These are phyloP conservation scores for Buathra laborator DNA, from an alignment of 2,888 invertebrate species.

Conservation along the genomic window DNA sequence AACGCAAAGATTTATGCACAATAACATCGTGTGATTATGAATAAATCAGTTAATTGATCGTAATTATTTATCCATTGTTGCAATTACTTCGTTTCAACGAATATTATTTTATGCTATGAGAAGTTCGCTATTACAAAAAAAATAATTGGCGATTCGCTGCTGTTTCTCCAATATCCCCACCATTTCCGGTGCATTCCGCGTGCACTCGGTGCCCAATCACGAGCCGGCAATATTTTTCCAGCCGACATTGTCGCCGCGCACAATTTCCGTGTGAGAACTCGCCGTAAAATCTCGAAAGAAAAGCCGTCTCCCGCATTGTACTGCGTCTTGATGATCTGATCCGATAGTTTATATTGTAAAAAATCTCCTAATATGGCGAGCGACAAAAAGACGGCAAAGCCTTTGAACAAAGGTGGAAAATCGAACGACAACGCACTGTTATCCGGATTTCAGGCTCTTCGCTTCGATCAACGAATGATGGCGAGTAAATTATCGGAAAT, in stretches of 20 bases:
- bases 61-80: neutral
- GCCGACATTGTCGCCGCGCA: neutral
- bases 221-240: neutral
- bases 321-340: slow-evolving; percentile 51
- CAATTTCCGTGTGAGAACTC: neutral
- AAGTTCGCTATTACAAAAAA: neutral
- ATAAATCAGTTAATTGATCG: slow-evolving; percentile 36
- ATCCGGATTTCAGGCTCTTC: slow-evolving; percentile 93
- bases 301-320: slow-evolving; percentile 20
- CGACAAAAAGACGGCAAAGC: slow-evolving; percentile 80
- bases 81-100: neutral
- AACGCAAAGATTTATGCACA: neutral
- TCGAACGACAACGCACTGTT: slow-evolving; percentile 91
- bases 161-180: neutral
- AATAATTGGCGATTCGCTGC: neutral
- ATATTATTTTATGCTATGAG: neutral
- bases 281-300: slow-evolving; percentile 8
- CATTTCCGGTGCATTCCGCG: neutral
- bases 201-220: neutral
- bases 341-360: slow-evolving; percentile 42
- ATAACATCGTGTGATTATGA: slow-evolving; percentile 9
- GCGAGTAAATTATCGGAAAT: slow-evolving; percentile 96
- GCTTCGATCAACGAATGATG: slow-evolving; percentile 94
- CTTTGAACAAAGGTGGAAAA: slow-evolving; percentile 76
- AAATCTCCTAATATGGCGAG: slow-evolving; percentile 83